A percentile compares a stretch with the other conserved stretches of the same genome.
phyloP scores from a whole-genome alignment of 1,140 invertebrate genomes.

The Apis florea region DNA sequence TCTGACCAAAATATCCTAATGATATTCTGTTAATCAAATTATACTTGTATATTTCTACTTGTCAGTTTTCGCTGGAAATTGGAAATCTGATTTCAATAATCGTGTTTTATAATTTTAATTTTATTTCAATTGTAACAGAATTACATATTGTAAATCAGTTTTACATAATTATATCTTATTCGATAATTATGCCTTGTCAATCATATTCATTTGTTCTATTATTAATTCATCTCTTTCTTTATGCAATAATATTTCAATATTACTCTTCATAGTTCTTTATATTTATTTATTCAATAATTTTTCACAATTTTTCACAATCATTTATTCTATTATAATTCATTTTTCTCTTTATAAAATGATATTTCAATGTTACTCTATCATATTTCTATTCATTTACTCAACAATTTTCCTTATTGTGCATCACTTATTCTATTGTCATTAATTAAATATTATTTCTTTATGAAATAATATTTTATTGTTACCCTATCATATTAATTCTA shows the following conservation, averaged over 20 bases:
- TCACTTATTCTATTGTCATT: too few species aligned
- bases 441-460: too few species aligned
- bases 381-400: background rate
- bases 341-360: background rate
- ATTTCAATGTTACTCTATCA: background rate
- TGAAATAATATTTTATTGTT: too few species aligned
- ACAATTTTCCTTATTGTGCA: background rate
- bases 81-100: background rate
- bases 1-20: background rate
- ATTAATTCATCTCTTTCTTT: background rate
- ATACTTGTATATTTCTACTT: constrained; percentile 17
- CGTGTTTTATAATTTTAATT: background rate
- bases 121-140: background rate
- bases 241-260: background rate
- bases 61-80: background rate
- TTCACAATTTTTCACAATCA: background rate
- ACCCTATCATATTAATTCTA: too few species aligned
- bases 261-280: background rate
- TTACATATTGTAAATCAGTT: background rate
- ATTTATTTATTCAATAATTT: background rate
- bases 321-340: too few species aligned
- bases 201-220: background rate
- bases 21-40: constrained; percentile 25
- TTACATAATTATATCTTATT: background rate
- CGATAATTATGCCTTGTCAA: too few species aligned